Percentiles rank a stretch among this genome's conserved stretches.
Evolutionary conservation across 2,113 vertebrate species (phyloP).

Genomic region (Peromyscus maniculatus): DNA sequence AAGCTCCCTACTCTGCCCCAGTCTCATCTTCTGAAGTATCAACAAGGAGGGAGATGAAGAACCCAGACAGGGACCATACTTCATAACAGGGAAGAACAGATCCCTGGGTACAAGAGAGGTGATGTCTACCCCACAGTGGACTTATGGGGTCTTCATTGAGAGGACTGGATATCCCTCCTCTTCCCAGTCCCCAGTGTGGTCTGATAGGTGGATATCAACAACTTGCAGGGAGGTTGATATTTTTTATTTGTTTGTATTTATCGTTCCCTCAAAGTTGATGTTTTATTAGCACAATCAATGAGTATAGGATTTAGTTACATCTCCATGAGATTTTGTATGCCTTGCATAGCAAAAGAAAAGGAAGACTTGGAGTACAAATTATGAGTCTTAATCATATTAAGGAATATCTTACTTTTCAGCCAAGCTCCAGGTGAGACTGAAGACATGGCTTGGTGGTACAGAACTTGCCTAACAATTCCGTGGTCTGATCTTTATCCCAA

Average conservation of each 20-base stretch:
- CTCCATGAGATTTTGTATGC: background rate
- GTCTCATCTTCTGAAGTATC: background rate
- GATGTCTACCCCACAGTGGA: background rate
- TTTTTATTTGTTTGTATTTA: slow-evolving; percentile 38
- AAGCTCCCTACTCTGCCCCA: background rate
- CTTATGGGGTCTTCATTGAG: background rate
- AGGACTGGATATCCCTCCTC: background rate
- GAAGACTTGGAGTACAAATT: background rate
- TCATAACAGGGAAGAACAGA: background rate
- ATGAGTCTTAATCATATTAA: background rate
- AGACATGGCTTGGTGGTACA: background rate
- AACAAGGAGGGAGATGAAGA: too few relatives aligned
- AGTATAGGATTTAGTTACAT: slow-evolving; percentile 28
- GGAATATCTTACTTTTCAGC: background rate
- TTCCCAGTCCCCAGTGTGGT: background rate
- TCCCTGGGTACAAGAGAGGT: too few relatives aligned
- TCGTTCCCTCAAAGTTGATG: background rate
- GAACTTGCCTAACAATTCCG: too few relatives aligned
- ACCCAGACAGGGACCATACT: too few relatives aligned
- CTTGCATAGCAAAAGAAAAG: background rate
- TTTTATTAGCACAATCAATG: slow-evolving; percentile 26
- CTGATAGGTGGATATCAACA: background rate
- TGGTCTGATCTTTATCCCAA: background rate
- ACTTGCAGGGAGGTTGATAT: background rate
- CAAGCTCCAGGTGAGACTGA: background rate